phyloP scores from a whole-genome alignment of 2,113 vertebrate species.

The Lethenteron reissneri region DNA sequence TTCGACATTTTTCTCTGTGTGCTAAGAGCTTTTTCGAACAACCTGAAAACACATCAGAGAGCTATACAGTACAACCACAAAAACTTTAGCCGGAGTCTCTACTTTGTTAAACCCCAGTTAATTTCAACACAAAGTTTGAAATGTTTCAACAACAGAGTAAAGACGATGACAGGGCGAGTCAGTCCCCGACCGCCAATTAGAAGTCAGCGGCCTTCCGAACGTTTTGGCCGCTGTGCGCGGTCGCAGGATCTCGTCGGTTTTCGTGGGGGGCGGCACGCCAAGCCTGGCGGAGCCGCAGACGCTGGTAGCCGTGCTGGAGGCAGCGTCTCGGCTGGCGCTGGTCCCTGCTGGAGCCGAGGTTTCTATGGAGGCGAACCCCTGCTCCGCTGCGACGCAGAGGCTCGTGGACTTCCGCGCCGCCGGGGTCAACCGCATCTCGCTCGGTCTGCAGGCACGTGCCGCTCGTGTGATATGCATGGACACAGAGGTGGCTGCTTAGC shows the following conservation, averaged over 20 bases:
- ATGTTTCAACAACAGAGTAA: background rate
- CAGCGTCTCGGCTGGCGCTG: constrained; percentile 17
- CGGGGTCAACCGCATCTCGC: constrained; percentile 58
- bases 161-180: background rate
- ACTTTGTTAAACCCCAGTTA: too few relatives aligned
- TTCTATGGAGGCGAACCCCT: constrained; percentile 62
- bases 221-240: background rate
- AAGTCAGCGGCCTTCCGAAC: background rate
- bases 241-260: constrained; percentile 50
- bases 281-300: constrained; percentile 48
- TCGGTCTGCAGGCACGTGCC: constrained; percentile 53
- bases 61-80: too few relatives aligned
- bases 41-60: too few relatives aligned
- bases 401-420: constrained; percentile 30
- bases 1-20: too few relatives aligned
- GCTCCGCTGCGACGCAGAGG: constrained; percentile 20
- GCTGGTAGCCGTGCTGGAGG: constrained; percentile 35
- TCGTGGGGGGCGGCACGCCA: constrained; percentile 72
- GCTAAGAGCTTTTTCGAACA: too few relatives aligned
- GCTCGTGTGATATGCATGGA: background rate
- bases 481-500: background rate
- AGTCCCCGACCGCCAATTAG: too few relatives aligned
- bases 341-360: constrained; percentile 34
- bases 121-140: too few relatives aligned
- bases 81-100: too few relatives aligned